A percentile compares a stretch with the other conserved stretches of the same genome.
Evolutionary conservation across 1,140 invertebrate genomes (phyloP).

Genomic region (Heliconius hermathena): DNA sequence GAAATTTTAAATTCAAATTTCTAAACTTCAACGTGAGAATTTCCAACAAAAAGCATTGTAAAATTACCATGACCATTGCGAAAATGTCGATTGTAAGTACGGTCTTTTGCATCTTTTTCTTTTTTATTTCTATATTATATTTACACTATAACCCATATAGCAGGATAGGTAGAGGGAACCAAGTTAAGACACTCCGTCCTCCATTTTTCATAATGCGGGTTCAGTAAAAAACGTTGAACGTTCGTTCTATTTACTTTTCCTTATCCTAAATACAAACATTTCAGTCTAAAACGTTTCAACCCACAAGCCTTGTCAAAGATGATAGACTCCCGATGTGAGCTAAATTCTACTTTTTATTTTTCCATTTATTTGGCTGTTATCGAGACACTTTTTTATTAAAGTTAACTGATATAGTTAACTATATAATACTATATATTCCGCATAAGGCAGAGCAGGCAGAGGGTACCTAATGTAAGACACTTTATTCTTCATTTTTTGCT

Average conservation of each 20-base stretch:
- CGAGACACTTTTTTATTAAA: slow-evolving; percentile 31
- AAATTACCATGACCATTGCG: slow-evolving; percentile 33
- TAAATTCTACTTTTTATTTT: slow-evolving; percentile 42
- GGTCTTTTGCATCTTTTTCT: slow-evolving; percentile 38
- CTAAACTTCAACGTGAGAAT: slow-evolving; percentile 46
- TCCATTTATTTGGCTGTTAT: slow-evolving; percentile 40
- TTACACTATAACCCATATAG: neutral
- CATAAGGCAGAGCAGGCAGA: too few species aligned
- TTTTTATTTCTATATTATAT: slow-evolving; percentile 23
- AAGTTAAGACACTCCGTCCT: too few species aligned
- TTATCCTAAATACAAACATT: slow-evolving; percentile 51
- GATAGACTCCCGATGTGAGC: slow-evolving; percentile 15
- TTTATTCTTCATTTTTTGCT: too few species aligned
- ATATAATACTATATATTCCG: too few species aligned
- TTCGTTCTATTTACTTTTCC: slow-evolving; percentile 39
- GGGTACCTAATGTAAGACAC: too few species aligned
- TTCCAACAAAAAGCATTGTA: slow-evolving; percentile 42
- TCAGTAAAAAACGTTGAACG: too few species aligned
- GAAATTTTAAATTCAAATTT: slow-evolving; percentile 72
- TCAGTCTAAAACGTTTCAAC: slow-evolving; percentile 27
- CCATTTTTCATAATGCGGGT: too few species aligned
- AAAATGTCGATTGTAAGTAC: slow-evolving; percentile 32
- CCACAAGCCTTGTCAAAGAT: slow-evolving; percentile 21
- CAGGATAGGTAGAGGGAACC: too few species aligned
- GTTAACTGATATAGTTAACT: too few species aligned